Conservation (phyloP, 1,140 invertebrate species). For the Aleiodes sp. region DNA sequence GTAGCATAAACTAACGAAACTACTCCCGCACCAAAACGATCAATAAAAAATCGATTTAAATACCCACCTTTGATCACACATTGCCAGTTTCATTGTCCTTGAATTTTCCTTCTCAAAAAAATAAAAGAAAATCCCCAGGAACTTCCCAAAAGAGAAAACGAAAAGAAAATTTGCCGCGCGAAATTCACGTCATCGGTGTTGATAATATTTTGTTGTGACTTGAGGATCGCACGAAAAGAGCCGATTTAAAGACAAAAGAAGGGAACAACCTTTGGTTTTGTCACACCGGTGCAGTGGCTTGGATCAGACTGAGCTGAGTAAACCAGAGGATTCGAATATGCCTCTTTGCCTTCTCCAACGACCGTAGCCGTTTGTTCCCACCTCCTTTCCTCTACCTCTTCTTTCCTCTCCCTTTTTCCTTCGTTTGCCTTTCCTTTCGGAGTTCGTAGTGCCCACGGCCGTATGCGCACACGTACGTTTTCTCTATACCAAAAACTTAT, state of each 20-base stretch:
- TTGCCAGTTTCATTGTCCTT: neutral
- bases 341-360: conserved; percentile 45
- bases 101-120: neutral
- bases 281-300: conserved; percentile 51
- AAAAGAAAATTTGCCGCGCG: no score
- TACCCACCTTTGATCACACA: neutral
- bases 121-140: no score
- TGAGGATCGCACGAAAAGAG: conserved; percentile 1
- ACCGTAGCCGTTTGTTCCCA: neutral
- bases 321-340: conserved; percentile 54
- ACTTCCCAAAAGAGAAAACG: no score
- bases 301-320: conserved; percentile 56
- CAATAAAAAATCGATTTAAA: neutral
- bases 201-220: neutral
- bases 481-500: neutral
- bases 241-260: neutral
- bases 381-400: conserved; percentile 31
- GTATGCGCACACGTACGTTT: neutral
- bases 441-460: neutral
- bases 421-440: conserved; percentile 30
- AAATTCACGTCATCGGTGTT: neutral
- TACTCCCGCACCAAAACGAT: neutral
- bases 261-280: no score
- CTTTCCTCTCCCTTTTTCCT: conserved; percentile 29
- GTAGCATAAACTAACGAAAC: neutral